phyloP scores from a whole-genome alignment of 1,140 invertebrate species.

The Chrysopa pallens region DNA sequence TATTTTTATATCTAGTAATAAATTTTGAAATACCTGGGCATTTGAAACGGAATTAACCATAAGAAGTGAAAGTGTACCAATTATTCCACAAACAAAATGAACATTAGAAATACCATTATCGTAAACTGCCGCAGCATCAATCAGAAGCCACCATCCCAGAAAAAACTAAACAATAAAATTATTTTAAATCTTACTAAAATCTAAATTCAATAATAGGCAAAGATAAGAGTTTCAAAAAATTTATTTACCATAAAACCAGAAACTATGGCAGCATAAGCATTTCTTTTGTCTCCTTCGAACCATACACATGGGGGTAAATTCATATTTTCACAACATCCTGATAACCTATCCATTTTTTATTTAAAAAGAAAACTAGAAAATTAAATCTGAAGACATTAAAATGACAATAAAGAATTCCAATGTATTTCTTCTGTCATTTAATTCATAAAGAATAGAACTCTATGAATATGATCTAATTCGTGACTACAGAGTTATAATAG shows the following conservation, averaged over 20 bases:
- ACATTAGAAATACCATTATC: conserved; percentile 52
- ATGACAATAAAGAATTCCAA: no score
- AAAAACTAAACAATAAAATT: conserved; percentile 60
- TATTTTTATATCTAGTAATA: no score
- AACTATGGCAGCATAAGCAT: conserved; percentile 62
- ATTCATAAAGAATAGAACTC: no score
- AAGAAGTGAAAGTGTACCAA: conserved; percentile 83
- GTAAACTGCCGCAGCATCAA: conserved; percentile 77
- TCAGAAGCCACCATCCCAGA: conserved; percentile 93
- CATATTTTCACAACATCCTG: conserved; percentile 26
- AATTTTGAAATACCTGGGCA: conserved; percentile 46
- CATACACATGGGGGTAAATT: conserved; percentile 35
- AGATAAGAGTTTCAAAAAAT: neutral
- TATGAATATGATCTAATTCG: no score
- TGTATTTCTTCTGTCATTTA: no score
- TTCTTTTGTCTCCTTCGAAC: conserved; percentile 56
- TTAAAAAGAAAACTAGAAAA: no score
- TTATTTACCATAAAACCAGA: conserved; percentile 63
- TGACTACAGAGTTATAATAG: no score
- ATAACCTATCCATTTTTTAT: neutral
- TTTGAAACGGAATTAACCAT: conserved; percentile 98
- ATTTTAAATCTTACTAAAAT: neutral
- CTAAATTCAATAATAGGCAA: neutral
- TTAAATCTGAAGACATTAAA: no score
- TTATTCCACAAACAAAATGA: conserved; percentile 86